Percentiles rank a stretch among this genome's conserved stretches.
Evolutionary conservation across 2,797 vertebrate species (phyloP).

Genomic region (Masticophis lateralis): DNA sequence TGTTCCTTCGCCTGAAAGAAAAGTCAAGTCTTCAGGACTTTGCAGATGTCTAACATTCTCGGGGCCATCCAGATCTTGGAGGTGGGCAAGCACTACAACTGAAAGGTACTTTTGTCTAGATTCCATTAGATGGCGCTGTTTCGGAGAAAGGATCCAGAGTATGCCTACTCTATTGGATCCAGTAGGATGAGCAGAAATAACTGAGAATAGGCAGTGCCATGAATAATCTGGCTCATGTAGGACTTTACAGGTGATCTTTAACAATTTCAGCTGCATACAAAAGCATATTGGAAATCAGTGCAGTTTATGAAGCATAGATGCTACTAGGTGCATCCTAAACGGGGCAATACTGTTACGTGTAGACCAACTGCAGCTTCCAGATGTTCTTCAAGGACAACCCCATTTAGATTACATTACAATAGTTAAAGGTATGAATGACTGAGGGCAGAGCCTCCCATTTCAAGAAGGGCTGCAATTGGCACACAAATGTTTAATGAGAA

Average conservation of each 20-base stretch:
- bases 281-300: not conserved
- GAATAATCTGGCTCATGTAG: not conserved
- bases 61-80: no score
- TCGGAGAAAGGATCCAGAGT: no score
- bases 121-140: no score
- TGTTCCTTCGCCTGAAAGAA: no score
- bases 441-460: not conserved
- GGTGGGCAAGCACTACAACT: no score
- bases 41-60: no score
- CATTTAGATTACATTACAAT: not conserved
- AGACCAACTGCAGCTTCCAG: not conserved
- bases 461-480: not conserved
- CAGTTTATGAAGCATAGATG: not conserved
- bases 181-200: not conserved
- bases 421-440: not conserved
- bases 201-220: not conserved
- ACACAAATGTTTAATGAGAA: not conserved
- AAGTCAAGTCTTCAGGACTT: no score
- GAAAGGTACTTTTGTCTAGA: no score
- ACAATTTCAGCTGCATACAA: not conserved
- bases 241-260: not conserved
- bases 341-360: not conserved
- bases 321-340: not conserved
- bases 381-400: not conserved
- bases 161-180: no score